phyloP scores from a whole-genome alignment of 2,888 invertebrate species.

The Sylvicola fuscatus region DNA sequence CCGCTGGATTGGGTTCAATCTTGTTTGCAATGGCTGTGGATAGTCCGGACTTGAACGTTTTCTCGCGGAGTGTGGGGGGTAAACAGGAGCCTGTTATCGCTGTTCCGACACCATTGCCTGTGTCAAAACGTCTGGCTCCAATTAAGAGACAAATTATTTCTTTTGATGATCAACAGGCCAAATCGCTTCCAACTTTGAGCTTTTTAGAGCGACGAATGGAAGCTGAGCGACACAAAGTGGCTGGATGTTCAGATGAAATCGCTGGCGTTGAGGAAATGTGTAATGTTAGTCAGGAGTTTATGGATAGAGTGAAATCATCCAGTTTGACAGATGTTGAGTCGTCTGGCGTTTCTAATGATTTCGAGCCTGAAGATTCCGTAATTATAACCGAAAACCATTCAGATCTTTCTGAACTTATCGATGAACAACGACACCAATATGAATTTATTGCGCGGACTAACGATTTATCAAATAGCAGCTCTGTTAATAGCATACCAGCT shows the following conservation, averaged over 20 bases:
- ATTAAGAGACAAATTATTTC: constrained; percentile 19
- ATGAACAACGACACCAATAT: too few relatives aligned
- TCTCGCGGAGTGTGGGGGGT: constrained; percentile 12
- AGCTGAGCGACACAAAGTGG: too few relatives aligned
- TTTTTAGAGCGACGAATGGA: too few relatives aligned
- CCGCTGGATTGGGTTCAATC: constrained; percentile 76
- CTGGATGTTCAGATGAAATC: too few relatives aligned
- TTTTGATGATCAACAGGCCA: constrained; percentile 8
- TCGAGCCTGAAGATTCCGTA: too few relatives aligned
- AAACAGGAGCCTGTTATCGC: constrained; percentile 49
- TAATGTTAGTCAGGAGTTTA: too few relatives aligned
- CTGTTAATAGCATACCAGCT: constrained; percentile 12
- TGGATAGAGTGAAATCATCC: too few relatives aligned
- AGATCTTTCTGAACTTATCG: too few relatives aligned
- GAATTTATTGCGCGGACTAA: background rate
- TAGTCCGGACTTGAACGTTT: constrained; percentile 56
- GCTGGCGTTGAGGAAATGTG: too few relatives aligned
- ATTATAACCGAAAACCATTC: too few relatives aligned
- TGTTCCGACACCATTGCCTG: constrained; percentile 37
- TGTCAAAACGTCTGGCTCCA: constrained; percentile 13
- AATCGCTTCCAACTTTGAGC: background rate
- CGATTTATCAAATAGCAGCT: background rate
- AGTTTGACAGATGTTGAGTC: too few relatives aligned
- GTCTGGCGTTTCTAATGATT: too few relatives aligned
- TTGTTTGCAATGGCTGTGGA: constrained; percentile 86